Evolutionary conservation across 1,140 invertebrate species (phyloP).

Genomic region (Neodiprion pinetum): DNA sequence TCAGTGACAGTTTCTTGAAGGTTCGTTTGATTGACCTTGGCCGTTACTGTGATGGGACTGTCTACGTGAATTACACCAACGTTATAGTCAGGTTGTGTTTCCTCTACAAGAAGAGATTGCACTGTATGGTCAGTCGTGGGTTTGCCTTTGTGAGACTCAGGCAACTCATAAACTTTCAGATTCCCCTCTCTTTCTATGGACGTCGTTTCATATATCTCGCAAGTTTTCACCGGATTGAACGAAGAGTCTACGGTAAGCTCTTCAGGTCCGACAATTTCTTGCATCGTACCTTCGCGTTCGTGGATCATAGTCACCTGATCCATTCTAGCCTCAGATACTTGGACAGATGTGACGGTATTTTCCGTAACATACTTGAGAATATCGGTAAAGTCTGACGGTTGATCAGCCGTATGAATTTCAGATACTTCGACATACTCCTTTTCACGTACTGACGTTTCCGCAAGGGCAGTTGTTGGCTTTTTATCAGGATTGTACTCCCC

Average conservation of each 20-base stretch:
- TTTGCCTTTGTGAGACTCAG: conserved; percentile 65
- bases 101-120: conserved; percentile 67
- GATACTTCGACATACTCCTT: conserved; percentile 65
- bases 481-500: conserved; percentile 53
- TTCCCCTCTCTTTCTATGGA: conserved; percentile 66
- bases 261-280: conserved; percentile 48
- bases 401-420: conserved; percentile 64
- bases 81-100: conserved; percentile 63
- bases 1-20: conserved; percentile 63
- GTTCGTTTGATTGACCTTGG: conserved; percentile 58
- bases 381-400: conserved; percentile 62
- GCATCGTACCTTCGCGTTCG: conserved; percentile 62
- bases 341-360: conserved; percentile 56
- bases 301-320: conserved; percentile 63
- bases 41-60: conserved; percentile 47
- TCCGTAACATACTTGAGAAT: conserved; percentile 64
- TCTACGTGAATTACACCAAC: conserved; percentile 57
- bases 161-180: conserved; percentile 59
- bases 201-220: conserved; percentile 63
- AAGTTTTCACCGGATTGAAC: conserved; percentile 58
- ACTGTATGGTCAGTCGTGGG: conserved; percentile 61
- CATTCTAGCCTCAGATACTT: conserved; percentile 66
- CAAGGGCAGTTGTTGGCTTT: conserved; percentile 58
- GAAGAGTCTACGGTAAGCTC: conserved; percentile 50
- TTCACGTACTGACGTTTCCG: conserved; percentile 60